These are phyloP conservation scores for Hemistola chrysoprasaria DNA, from an alignment of 2,888 invertebrate species.

Conservation along the genomic window DNA sequence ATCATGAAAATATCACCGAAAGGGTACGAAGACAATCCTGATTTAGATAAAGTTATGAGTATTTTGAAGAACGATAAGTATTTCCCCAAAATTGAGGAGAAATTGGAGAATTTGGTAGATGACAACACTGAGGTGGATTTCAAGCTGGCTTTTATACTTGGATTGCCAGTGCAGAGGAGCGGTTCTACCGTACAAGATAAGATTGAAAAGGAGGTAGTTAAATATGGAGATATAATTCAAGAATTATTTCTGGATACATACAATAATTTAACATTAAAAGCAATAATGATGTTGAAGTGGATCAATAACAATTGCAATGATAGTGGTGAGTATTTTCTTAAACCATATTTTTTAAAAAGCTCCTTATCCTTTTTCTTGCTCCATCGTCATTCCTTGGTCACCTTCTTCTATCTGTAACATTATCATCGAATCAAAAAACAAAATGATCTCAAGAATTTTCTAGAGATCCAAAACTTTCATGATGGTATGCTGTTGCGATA, in stretches of 20 bases:
- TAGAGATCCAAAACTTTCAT: too few species aligned
- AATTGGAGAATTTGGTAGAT: constrained; percentile 24
- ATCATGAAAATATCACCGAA: constrained; percentile 74
- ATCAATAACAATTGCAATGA: constrained; percentile 85
- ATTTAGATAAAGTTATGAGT: constrained; percentile 51
- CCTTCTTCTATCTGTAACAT: too few species aligned
- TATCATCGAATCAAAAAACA: too few species aligned
- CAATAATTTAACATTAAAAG: constrained; percentile 93
- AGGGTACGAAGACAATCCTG: constrained; percentile 55
- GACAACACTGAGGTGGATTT: constrained; percentile 48
- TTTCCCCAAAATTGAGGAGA: constrained; percentile 40
- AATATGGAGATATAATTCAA: constrained; percentile 90
- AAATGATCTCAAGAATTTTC: too few species aligned
- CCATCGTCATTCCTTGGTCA: too few species aligned
- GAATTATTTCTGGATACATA: constrained; percentile 92
- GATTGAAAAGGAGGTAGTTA: constrained; percentile 85
- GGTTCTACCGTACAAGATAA: constrained; percentile 82
- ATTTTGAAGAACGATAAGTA: constrained; percentile 48
- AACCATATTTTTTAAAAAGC: too few species aligned
- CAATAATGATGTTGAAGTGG: constrained; percentile 93
- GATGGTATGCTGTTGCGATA: too few species aligned
- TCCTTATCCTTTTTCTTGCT: too few species aligned
- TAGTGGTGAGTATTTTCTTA: constrained; percentile 64
- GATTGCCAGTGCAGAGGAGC: constrained; percentile 81
- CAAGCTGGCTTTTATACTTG: constrained; percentile 80